Conservation (phyloP, 2,113 vertebrate species). For the Lagopus muta region DNA sequence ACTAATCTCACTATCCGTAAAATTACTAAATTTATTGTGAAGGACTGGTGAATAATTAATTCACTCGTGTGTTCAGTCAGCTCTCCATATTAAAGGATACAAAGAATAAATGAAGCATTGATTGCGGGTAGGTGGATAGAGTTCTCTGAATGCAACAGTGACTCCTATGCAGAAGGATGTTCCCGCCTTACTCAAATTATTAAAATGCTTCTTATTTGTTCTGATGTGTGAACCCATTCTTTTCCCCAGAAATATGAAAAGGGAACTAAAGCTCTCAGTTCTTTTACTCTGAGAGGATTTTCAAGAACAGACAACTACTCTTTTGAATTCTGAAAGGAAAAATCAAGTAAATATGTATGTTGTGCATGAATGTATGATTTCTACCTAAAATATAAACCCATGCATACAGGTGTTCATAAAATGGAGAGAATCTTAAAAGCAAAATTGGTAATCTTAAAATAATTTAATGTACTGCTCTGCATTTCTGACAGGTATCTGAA, state of each 20-base stretch:
- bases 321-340: conserved; percentile 59
- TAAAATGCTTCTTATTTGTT: not conserved
- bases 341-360: conserved; percentile 37
- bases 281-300: conserved; percentile 3
- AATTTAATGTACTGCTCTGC: conserved; percentile 57
- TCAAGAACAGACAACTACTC: conserved; percentile 33
- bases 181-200: not conserved
- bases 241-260: not conserved
- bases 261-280: not conserved
- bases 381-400: not conserved
- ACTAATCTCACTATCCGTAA: not conserved
- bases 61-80: not conserved
- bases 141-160: not conserved
- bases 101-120: not conserved
- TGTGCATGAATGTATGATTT: not conserved
- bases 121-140: not conserved
- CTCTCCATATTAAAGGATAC: not conserved
- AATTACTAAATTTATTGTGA: not conserved
- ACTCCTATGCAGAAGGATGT: not conserved
- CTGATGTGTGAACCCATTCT: not conserved
- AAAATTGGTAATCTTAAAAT: not conserved
- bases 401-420: conserved; percentile 17
- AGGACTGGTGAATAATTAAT: not conserved
- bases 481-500: conserved; percentile 43
- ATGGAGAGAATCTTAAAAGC: not conserved